Percentiles rank a stretch among this genome's conserved stretches.
Conservation (phyloP, 2,888 invertebrate species). For the Campoplex capitator region DNA sequence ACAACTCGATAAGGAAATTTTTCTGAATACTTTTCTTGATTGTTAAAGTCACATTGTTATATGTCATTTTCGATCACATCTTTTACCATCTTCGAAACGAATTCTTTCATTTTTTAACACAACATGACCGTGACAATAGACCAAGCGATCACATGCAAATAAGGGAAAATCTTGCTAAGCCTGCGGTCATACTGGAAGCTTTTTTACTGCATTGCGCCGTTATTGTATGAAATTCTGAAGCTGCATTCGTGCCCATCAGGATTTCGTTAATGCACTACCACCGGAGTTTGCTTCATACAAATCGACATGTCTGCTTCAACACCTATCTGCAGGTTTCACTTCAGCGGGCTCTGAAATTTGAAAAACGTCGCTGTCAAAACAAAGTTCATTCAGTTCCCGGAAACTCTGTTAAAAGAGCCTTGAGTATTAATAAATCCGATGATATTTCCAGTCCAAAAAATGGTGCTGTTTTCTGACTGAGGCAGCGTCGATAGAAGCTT, state of each 20-base stretch:
- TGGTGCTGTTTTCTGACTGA: background rate
- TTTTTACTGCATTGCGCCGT: conserved; percentile 66
- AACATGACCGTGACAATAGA: background rate
- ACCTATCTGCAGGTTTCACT: conserved; percentile 74
- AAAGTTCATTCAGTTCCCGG: conserved; percentile 11
- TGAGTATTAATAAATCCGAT: conserved; percentile 24
- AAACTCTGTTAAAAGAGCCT: conserved; percentile 56
- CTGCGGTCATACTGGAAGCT: conserved; percentile 4
- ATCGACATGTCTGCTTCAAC: conserved; percentile 76
- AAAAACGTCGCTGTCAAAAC: conserved; percentile 67
- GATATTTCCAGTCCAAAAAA: background rate
- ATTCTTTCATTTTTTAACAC: background rate
- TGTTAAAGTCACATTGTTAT: too few species aligned
- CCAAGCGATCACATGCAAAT: background rate
- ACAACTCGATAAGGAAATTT: background rate
- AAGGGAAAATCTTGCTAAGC: background rate
- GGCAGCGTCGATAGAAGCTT: background rate
- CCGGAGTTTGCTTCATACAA: conserved; percentile 71
- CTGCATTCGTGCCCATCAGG: conserved; percentile 76
- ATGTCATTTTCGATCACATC: background rate
- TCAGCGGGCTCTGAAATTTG: conserved; percentile 64
- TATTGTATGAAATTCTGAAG: conserved; percentile 30
- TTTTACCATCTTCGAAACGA: background rate
- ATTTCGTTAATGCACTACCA: conserved; percentile 75
- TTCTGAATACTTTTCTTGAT: background rate